Conservation (phyloP, 2,113 vertebrate genomes). For the Macquaria ambigua region DNA sequence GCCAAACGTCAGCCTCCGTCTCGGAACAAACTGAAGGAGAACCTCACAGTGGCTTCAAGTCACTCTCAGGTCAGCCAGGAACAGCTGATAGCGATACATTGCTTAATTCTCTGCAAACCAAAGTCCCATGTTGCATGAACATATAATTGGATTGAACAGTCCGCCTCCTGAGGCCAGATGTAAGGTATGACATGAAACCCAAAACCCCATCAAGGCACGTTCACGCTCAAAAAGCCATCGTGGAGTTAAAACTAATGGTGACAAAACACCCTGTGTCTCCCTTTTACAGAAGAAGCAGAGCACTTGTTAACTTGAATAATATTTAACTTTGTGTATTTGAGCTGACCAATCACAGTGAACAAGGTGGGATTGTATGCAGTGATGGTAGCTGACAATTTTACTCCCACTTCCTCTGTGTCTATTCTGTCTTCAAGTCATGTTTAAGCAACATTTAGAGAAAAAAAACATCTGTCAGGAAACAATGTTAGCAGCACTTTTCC, state of each 20-base stretch:
- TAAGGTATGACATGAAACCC: not conserved
- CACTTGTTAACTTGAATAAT: not conserved
- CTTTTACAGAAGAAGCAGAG: not conserved
- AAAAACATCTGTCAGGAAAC: not conserved
- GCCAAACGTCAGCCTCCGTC: slow-evolving; percentile 91
- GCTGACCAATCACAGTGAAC: not conserved
- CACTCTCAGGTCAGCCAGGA: slow-evolving; percentile 74
- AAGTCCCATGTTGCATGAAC: not conserved
- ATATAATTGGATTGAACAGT: not conserved
- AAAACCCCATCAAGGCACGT: not conserved
- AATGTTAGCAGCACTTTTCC: not conserved
- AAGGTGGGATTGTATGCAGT: not conserved
- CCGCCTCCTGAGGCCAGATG: not conserved
- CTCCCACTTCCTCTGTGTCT: too few species aligned
- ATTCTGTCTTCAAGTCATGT: not conserved
- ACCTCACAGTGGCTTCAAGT: slow-evolving; percentile 69
- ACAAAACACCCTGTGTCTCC: not conserved
- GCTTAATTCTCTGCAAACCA: not conserved
- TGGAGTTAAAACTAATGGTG: not conserved
- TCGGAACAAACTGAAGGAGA: slow-evolving; percentile 89
- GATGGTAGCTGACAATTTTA: not conserved
- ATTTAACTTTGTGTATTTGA: not conserved
- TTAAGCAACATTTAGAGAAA: not conserved
- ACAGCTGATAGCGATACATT: not conserved
- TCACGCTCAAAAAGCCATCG: not conserved